These are phyloP conservation scores for Rhagoletis pomonella DNA, from an alignment of 1,140 invertebrate genomes.

Conservation along the genomic window DNA sequence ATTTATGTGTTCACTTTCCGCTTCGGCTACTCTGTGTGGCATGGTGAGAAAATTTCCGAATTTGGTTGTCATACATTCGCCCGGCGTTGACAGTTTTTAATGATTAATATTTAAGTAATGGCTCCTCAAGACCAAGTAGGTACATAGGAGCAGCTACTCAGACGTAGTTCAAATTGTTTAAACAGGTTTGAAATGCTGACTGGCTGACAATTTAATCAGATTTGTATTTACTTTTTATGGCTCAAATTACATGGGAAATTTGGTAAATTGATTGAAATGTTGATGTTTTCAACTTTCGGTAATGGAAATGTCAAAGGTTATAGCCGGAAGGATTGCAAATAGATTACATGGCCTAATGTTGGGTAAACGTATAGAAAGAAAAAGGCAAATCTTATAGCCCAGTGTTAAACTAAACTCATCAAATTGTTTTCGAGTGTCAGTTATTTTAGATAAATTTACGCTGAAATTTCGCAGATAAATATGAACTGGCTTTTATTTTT, in stretches of 20 bases:
- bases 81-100: slow-evolving; percentile 28
- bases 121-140: background rate
- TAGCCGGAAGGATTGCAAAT: background rate
- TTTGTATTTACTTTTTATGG: slow-evolving; percentile 9
- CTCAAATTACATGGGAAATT: slow-evolving; percentile 47
- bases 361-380: too few species aligned
- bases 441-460: background rate
- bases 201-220: slow-evolving; percentile 21
- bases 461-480: background rate
- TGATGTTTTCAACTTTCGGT: too few species aligned
- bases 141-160: background rate
- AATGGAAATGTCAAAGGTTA: background rate
- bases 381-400: background rate
- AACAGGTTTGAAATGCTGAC: background rate
- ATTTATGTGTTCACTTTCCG: slow-evolving; percentile 5
- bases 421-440: background rate
- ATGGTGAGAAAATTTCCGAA: slow-evolving; percentile 27
- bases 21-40: background rate
- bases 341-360: background rate
- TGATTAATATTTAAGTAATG: slow-evolving; percentile 19
- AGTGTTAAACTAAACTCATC: background rate
- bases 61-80: slow-evolving; percentile 14
- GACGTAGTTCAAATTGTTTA: background rate
- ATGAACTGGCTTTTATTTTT: too few species aligned
- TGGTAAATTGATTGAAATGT: slow-evolving; percentile 2